Base-by-base conservation (phyloP, 2,888 invertebrate species). In the Tigriopus californicus region DNA sequence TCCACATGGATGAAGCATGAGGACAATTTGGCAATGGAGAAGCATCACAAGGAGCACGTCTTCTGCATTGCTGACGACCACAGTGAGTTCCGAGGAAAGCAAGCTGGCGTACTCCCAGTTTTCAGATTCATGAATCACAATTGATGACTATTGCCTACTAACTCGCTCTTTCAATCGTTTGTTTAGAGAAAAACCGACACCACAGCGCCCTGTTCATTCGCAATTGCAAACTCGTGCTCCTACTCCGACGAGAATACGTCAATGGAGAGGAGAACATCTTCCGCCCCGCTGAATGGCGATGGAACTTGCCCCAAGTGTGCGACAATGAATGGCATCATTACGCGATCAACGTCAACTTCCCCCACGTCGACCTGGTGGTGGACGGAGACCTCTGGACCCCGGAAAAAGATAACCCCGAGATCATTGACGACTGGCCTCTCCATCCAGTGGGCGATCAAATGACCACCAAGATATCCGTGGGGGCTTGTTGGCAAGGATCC, bases 321-420 rank as follows among this genome's bases (percentile, higher is more conserved):
- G 97, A 98, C 74, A 87, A 91, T 71, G 85, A 90, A 68, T 98
- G 97, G 97, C 97, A 98, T 76, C 94, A 95, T 74, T 97, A 91
- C 74, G 88, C 92, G 0, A 77, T 97, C 48, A 89, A 87, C 70
- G 85, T 95, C 3, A 83, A 90, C 65, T 89, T 92, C 76, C 88
- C 91, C 0, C 85, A 85, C 68, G 86, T 91, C 51, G 82, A 82
- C 63, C 76, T 95, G 62, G 86, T 79, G 70, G 81, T 95, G 62
- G 95, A 95, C 72, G 95, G 94, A 0, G 82, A 82, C 11, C 20
- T 80, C 49, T 80, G 78, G 65, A 75, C 76, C 60, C 72, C 74
- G 57, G 80, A 78, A 66, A 78, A 84, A 68, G 82, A 82, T 68
- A 92, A 90, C 65, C 92, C 94, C 0, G 95, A 97, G 73, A 89